Base-by-base conservation (phyloP, 2,888 invertebrate genomes). In the Scaeva pyrastri region DNA sequence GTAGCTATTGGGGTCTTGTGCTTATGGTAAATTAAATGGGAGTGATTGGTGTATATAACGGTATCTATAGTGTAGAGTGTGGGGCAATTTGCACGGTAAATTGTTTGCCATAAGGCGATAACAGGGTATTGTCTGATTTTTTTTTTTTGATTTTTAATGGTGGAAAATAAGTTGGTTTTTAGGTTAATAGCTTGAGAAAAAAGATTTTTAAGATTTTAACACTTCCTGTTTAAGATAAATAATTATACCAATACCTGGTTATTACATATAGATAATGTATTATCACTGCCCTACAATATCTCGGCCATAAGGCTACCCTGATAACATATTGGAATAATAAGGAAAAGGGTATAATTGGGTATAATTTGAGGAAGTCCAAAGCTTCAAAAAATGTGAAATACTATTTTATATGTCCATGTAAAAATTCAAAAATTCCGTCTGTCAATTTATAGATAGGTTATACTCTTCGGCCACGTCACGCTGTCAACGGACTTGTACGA, bases 101-200 rank as follows among this genome's bases (percentile, higher is more conserved):
- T 68, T 82, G 82, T 82, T 70, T 70, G 78, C 56, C 58, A 36
- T 70, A 36, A 39, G 39, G 45, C 56, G 58, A 71, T 71, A 43
- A 26, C 21, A 31, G 26, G 16, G 45, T 45, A 82, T 85, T 82
- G 82, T 86, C 50, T 74, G 60, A 48, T 31, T 58, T 36, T 52
- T 11, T 50, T 31, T 58, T 36, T 52, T 11, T 50, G 48, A 52
- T 23, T 60, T 31, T 8, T 31, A 8, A 31, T 31, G 19, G 2
- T 58, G 55, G 11, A 64, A 52, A 68, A 66, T 60, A 66, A 43
- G 64, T 70, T 71, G 56, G 76, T 71, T 86, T 86, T 82, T 82
- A 56, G 82, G 86, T 82, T 86, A 86, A 86, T 82, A 64, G 77
- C 70, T 77, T 82, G 82, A 70, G 77, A 31, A 82, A 70, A 70